These are phyloP conservation scores for Noctilio leporinus DNA, from an alignment of 2,113 vertebrate species.

Conservation along the genomic window DNA sequence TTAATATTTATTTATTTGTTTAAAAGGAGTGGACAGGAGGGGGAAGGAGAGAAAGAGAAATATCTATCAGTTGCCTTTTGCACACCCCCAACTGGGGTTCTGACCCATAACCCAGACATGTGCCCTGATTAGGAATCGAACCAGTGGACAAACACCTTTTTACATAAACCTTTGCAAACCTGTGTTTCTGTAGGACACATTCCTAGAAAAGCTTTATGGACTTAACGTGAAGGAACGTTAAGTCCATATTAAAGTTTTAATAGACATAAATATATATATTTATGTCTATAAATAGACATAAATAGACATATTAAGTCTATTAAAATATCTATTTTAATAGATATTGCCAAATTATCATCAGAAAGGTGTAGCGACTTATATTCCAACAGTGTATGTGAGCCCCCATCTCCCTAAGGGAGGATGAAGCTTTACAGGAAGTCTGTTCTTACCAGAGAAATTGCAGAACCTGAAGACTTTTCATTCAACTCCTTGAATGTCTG, in stretches of 20 bases:
- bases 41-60: too few species aligned
- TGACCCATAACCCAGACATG: too few species aligned
- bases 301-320: too few species aligned
- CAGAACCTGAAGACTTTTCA: slow-evolving; percentile 64
- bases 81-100: too few species aligned
- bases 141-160: neutral
- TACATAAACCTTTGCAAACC: neutral
- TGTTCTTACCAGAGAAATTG: slow-evolving; percentile 14
- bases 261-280: too few species aligned
- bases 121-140: too few species aligned
- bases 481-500: slow-evolving; percentile 18
- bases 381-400: neutral
- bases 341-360: neutral
- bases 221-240: neutral
- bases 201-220: neutral
- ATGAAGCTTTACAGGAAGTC: neutral
- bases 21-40: too few species aligned
- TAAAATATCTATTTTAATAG: slow-evolving; percentile 7
- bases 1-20: too few species aligned
- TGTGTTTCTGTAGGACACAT: neutral
- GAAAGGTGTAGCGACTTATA: neutral
- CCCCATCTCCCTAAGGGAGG: neutral
- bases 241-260: too few species aligned
- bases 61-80: too few species aligned
- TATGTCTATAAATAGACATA: too few species aligned